phyloP scores from a whole-genome alignment of 2,797 vertebrate genomes.

The Lacerta bilineata region DNA sequence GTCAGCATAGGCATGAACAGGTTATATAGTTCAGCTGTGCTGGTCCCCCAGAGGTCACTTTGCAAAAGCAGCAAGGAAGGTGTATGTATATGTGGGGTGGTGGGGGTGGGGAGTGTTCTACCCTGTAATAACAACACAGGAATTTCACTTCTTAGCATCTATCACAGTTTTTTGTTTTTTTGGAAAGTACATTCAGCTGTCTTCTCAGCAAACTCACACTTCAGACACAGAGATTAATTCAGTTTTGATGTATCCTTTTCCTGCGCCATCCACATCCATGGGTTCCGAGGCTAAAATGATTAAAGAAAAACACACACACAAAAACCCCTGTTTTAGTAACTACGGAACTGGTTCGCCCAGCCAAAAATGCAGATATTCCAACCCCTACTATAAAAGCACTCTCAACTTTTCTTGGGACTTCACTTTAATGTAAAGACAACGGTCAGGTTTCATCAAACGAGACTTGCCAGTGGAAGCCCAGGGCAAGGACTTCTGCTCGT shows the following conservation, averaged over 20 bases:
- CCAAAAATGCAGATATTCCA: too few relatives aligned
- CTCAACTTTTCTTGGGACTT: neutral
- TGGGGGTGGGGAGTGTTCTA: neutral
- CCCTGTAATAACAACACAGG: neutral
- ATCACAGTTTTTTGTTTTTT: constrained; percentile 22
- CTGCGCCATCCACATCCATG: constrained; percentile 89
- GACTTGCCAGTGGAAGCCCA: too few relatives aligned
- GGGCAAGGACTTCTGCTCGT: too few relatives aligned
- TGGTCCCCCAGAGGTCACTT: neutral
- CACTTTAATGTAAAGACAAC: too few relatives aligned
- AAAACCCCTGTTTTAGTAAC: neutral
- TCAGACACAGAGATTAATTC: constrained; percentile 97
- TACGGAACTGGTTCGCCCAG: neutral
- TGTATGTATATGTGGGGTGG: neutral
- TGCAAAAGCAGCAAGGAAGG: neutral
- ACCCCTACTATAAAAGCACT: rapidly evolving
- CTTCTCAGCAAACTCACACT: constrained; percentile 87
- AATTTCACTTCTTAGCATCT: constrained; percentile 10
- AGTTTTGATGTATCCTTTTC: constrained; percentile 93
- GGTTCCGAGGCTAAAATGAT: constrained; percentile 85
- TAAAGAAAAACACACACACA: neutral
- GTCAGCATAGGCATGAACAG: constrained; percentile 2
- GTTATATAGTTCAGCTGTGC: neutral
- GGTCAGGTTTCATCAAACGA: too few relatives aligned
- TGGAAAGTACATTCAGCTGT: neutral